Base-by-base conservation (phyloP, 2,113 vertebrate genomes). In the Ameiurus melas region DNA sequence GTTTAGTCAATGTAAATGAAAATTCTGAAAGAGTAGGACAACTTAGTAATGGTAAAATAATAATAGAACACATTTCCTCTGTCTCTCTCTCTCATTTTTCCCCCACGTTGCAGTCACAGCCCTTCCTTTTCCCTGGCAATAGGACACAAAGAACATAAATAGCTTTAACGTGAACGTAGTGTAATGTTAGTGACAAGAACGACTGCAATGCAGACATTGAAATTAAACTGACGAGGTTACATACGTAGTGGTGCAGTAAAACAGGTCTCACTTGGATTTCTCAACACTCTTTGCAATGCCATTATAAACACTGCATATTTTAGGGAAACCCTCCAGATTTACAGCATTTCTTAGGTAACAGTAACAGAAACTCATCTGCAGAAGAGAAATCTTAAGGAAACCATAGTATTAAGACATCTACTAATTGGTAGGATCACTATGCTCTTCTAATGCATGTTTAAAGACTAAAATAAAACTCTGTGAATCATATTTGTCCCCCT, bases 141-240 rank as follows among this genome's bases (percentile, higher is more conserved):
- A 71, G 82, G 60, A 70, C 19, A 62, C 14, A 66, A 89, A 84
- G 57, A 58, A 85, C 30, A 19, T 19, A 22, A 86, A 82, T 85
- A 87, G 14, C 12, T 27, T 53, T 2, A 53, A 86, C 33, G 12
- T 2, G 77, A 81, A 86, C 36, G 25, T 70, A 27, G 71, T 16
- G 53, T 20, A n/a, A 89, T 81, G 86, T 88, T 60, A 83, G 57
- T 85, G 87, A 88, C 51, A 43, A 85, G 77, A 85, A 83, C 58
- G 78, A 88, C 60, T 85, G 66, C 27, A 91, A 68, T 79, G 51
- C 33, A 60, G 19, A 60, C 8, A 5, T 60, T 10, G 12, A 13
- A 22, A 13, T 25, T 55, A 79, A 19, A 55, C 30, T 79, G 77
- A 75, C 12, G 22, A 79, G 47, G 47, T 53, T 55, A 79, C 51